These are phyloP conservation scores for Arctia plantaginis DNA, from an alignment of 2,888 invertebrate species.

Conservation along the genomic window DNA sequence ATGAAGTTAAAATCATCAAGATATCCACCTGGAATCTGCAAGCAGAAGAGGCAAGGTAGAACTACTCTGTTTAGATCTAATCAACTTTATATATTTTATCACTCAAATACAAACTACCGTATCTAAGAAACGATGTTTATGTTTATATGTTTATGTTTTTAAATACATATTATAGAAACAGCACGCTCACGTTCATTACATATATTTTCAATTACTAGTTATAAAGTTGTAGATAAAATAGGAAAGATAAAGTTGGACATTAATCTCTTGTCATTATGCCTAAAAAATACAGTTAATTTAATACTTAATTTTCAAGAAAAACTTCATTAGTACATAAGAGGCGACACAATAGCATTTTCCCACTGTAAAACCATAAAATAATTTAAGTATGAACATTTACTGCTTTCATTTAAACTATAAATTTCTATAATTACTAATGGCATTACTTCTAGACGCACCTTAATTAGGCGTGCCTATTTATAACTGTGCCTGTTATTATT, in stretches of 20 bases:
- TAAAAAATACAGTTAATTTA: neutral
- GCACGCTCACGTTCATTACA: neutral
- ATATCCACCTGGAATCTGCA: too few species aligned
- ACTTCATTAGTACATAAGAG: constrained; percentile 1
- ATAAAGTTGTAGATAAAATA: neutral
- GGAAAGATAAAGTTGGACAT: neutral
- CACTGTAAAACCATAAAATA: constrained; percentile 51
- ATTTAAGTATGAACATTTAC: constrained; percentile 23
- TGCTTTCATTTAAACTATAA: constrained; percentile 7
- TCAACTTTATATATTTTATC: too few species aligned
- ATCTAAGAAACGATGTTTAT: neutral
- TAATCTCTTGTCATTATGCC: neutral
- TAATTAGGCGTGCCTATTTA: constrained; percentile 19
- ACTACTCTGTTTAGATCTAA: too few species aligned
- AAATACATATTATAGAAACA: neutral
- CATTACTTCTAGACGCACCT: neutral
- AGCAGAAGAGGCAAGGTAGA: too few species aligned
- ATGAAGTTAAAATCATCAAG: too few species aligned
- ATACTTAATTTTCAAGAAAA: neutral
- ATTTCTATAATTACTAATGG: constrained; percentile 6
- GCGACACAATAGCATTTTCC: constrained; percentile 51
- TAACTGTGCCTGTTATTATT: constrained; percentile 3
- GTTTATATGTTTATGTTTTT: too few species aligned
- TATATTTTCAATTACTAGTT: neutral
- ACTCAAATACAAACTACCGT: neutral